These are phyloP conservation scores for Lophotriccus pileatus DNA, from an alignment of 2,797 vertebrate genomes.

Conservation along the genomic window DNA sequence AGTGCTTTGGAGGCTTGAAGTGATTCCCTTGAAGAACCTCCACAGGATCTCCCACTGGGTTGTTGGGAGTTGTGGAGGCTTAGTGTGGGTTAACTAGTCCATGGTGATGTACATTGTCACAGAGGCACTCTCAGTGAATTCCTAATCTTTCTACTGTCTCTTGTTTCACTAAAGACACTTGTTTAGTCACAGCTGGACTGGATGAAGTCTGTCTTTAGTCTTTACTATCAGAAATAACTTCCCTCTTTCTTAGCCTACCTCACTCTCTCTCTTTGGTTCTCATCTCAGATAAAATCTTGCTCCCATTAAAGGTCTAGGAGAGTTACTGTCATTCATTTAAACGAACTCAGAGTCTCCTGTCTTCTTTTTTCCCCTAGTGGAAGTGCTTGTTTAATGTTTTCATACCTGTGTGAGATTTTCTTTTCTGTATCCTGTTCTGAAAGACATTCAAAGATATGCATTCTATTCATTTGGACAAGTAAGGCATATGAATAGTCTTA, in stretches of 20 bases:
- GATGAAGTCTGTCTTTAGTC: not conserved
- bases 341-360: not conserved
- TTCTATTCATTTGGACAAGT: not conserved
- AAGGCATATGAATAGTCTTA: not conserved
- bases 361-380: not conserved
- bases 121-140: not conserved
- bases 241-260: not conserved
- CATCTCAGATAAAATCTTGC: not conserved
- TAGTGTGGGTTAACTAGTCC: not conserved
- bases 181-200: not conserved
- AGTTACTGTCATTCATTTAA: not conserved
- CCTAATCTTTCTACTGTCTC: not conserved
- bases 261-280: not conserved
- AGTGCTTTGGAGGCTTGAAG: not conserved
- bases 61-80: not conserved
- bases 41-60: not conserved
- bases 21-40: not conserved
- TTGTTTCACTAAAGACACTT: not conserved
- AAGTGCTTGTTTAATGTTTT: slow-evolving; percentile 26
- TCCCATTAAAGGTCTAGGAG: not conserved
- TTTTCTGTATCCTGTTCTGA: slow-evolving; percentile 3
- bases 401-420: not conserved
- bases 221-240: not conserved
- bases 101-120: rapidly evolving
- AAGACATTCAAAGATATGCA: not conserved